Percentiles rank a stretch among this genome's conserved stretches.
These are phyloP conservation scores for Sporophila hypoxantha DNA, from an alignment of 2,113 vertebrate species.

Conservation along the genomic window DNA sequence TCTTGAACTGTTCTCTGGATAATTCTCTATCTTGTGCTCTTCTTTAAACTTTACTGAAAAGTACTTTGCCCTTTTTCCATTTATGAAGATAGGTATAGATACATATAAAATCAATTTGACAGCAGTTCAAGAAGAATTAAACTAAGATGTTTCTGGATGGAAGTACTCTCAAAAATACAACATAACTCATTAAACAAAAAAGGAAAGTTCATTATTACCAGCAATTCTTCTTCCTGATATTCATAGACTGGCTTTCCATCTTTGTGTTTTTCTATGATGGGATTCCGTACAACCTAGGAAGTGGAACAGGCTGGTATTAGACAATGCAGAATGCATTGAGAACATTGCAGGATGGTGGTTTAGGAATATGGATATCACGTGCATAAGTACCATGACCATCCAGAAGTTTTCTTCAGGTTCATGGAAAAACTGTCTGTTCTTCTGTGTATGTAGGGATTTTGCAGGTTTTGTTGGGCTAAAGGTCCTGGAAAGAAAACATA, in stretches of 20 bases:
- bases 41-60: not conserved
- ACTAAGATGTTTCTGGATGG: not conserved
- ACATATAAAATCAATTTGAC: not conserved
- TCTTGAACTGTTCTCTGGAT: not conserved
- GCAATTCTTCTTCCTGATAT: constrained; percentile 94
- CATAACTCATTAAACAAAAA: not conserved
- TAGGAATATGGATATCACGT: constrained; percentile 1
- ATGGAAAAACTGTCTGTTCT: constrained; percentile 95
- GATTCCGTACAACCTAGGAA: constrained; percentile 90
- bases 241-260: constrained; percentile 90
- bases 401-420: constrained; percentile 95
- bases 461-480: constrained; percentile 96
- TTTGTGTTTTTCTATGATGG: constrained; percentile 92
- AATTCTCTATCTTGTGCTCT: not conserved
- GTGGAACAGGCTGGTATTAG: constrained; percentile 49
- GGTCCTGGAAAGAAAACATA: constrained; percentile 73
- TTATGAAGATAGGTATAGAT: not conserved
- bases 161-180: not conserved
- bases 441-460: constrained; percentile 96
- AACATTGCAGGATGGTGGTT: not conserved
- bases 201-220: constrained; percentile 69
- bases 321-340: constrained; percentile 32
- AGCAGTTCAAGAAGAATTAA: not conserved
- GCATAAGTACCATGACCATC: constrained; percentile 93
- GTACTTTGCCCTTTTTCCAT: not conserved